A percentile compares a stretch with the other conserved stretches of the same genome.
Conservation (phyloP, 2,888 invertebrate genomes). For the Machimus atricapillus region DNA sequence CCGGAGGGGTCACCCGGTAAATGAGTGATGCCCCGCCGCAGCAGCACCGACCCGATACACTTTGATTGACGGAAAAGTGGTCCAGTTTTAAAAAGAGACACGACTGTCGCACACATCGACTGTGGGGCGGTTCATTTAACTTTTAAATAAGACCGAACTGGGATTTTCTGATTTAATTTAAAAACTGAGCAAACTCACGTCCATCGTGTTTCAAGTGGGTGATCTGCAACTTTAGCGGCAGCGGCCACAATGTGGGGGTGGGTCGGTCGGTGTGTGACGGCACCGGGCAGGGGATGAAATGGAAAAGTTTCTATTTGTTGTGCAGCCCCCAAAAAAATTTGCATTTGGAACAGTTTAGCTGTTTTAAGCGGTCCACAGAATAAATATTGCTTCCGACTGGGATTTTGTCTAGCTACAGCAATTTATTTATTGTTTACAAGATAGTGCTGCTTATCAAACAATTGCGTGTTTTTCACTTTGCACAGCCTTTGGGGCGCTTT, state of each 20-base stretch:
- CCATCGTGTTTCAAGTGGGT: neutral
- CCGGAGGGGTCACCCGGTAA: neutral
- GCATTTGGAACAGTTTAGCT: neutral
- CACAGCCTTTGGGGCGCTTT: neutral
- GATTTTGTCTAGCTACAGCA: neutral
- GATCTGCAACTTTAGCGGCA: neutral
- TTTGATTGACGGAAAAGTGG: conserved; percentile 30
- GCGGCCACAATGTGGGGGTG: neutral
- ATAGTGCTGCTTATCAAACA: neutral
- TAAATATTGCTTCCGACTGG: neutral
- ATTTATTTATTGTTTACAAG: conserved; percentile 11
- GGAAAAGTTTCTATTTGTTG: conserved; percentile 17
- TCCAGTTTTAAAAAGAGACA: neutral
- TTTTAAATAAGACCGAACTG: conserved; percentile 26
- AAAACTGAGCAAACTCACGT: conserved; percentile 4
- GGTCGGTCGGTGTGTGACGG: neutral
- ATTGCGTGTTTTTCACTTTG: neutral
- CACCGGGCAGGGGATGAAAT: neutral
- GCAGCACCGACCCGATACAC: neutral
- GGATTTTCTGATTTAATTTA: conserved; percentile 29
- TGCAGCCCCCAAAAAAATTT: neutral
- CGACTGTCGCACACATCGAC: neutral
- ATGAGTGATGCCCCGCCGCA: neutral
- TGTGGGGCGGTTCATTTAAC: conserved; percentile 17
- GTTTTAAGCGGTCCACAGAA: neutral